Evolutionary conservation across 2,797 vertebrate species (phyloP).

Genomic region (Varecia variegata): DNA sequence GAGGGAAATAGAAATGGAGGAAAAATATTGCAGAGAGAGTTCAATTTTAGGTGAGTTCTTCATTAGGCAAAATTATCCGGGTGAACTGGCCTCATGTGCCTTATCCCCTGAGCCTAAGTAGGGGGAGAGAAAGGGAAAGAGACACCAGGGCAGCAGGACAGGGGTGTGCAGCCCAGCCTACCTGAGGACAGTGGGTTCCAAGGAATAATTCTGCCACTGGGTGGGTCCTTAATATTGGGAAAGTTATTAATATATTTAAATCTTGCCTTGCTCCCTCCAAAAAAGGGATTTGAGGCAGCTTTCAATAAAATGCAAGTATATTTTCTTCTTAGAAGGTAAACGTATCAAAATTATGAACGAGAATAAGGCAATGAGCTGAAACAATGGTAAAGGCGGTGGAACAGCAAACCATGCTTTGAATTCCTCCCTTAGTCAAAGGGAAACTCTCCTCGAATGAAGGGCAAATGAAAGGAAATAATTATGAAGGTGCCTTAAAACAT

Average conservation of each 20-base stretch:
- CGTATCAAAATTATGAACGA: background rate
- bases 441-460: background rate
- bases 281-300: background rate
- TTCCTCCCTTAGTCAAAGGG: background rate
- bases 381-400: background rate
- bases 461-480: background rate
- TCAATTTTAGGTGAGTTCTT: background rate
- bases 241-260: background rate
- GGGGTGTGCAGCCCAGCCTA: accelerated
- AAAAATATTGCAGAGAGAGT: background rate
- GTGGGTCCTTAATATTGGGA: background rate
- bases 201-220: background rate
- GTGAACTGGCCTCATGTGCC: background rate
- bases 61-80: background rate
- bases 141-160: background rate
- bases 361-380: background rate
- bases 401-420: background rate
- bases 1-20: background rate
- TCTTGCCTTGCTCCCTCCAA: background rate
- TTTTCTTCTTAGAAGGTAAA: conserved; percentile 23
- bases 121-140: background rate
- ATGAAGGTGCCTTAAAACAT: background rate
- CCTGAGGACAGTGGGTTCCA: background rate
- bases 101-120: background rate
- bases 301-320: background rate